These are phyloP conservation scores for Agelas oroides DNA, from an alignment of 37 sponge, comb jelly and placozoan species.

Conservation along the genomic window DNA sequence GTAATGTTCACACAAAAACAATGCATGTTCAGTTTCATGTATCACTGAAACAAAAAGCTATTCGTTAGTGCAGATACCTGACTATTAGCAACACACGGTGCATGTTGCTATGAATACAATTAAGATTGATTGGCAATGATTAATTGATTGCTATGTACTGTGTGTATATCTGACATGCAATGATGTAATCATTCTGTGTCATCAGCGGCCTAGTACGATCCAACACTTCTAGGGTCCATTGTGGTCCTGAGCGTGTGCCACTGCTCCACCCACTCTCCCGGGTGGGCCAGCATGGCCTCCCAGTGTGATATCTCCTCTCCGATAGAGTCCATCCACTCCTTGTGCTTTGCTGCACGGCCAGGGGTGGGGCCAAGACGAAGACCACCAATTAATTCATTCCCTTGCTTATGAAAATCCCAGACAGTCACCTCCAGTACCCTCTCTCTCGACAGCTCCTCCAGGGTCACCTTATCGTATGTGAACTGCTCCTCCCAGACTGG, in stretches of 20 bases:
- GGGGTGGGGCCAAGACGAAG: conserved; percentile 63
- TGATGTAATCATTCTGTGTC: too few species aligned
- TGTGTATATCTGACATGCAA: too few species aligned
- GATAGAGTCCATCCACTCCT: conserved; percentile 69
- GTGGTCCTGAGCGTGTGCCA: conserved; percentile 63
- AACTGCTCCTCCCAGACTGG: conserved; percentile 68
- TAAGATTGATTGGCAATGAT: too few species aligned
- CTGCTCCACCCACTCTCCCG: conserved; percentile 64
- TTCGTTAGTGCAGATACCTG: too few species aligned
- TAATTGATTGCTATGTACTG: too few species aligned
- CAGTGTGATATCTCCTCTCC: conserved; percentile 66
- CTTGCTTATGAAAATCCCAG: conserved; percentile 53
- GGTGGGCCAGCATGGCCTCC: conserved; percentile 50
- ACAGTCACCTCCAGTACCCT: conserved; percentile 60
- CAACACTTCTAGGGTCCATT: conserved; percentile 27
- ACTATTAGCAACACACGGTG: too few species aligned
- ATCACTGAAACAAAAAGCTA: too few species aligned
- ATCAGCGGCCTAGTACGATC: too few species aligned
- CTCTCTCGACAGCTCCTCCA: conserved; percentile 49
- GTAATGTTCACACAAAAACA: too few species aligned
- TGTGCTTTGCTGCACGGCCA: conserved; percentile 9
- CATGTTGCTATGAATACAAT: too few species aligned
- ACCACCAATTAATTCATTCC: conserved; percentile 65
- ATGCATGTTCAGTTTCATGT: too few species aligned
- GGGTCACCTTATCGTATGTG: conserved; percentile 45